A percentile compares a stretch with the other conserved stretches of the same genome.
Conservation (phyloP, 2,113 vertebrate species). For the Megaptera novaeangliae region DNA sequence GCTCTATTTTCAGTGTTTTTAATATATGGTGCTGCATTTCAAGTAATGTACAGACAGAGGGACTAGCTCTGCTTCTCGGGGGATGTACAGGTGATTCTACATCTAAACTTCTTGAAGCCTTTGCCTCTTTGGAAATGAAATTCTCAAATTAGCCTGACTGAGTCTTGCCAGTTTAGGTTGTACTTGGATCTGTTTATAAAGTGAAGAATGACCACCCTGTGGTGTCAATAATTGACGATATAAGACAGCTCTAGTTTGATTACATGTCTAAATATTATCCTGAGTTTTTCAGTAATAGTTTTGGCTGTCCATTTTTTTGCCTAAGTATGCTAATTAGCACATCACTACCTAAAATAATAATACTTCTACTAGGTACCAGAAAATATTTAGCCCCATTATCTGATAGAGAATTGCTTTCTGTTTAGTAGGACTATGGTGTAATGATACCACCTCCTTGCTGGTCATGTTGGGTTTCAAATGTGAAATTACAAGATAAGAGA, state of each 20-base stretch:
- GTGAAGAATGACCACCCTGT: background rate
- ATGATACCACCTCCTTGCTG: background rate
- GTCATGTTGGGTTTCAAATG: background rate
- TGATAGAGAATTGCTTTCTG: background rate
- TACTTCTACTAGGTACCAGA: background rate
- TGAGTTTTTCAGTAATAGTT: background rate
- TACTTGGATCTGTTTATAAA: background rate
- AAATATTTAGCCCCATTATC: background rate
- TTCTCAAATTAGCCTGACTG: background rate
- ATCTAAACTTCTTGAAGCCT: slow-evolving; percentile 23
- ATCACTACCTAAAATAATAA: background rate
- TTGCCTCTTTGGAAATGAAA: background rate
- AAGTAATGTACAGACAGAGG: slow-evolving; percentile 49
- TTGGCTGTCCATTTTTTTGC: background rate
- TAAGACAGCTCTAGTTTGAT: background rate
- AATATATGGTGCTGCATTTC: background rate
- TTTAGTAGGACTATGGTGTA: background rate
- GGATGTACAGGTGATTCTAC: slow-evolving; percentile 54
- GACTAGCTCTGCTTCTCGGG: slow-evolving; percentile 60
- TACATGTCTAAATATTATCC: background rate
- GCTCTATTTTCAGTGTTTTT: slow-evolving; percentile 60
- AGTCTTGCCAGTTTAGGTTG: background rate
- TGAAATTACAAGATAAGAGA: background rate
- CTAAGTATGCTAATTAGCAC: background rate
- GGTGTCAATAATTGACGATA: background rate